Evolutionary conservation across 2,797 vertebrate species (phyloP).

Genomic region (Amblyraja radiata): DNA sequence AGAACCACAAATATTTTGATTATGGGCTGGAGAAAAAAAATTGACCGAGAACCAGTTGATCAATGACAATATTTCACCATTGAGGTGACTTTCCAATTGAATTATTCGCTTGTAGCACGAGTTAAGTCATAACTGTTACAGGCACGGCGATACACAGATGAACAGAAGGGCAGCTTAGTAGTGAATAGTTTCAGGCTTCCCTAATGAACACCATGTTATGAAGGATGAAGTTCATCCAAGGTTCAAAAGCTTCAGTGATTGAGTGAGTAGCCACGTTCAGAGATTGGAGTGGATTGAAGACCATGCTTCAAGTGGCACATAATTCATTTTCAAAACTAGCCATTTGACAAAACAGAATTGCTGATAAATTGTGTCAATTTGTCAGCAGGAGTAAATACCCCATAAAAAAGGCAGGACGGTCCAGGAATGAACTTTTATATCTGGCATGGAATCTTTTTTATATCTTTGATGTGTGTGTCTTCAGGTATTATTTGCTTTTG

Average conservation of each 20-base stretch:
- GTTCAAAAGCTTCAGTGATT: constrained; percentile 4
- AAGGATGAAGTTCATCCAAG: constrained; percentile 35
- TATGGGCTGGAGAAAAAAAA: not conserved
- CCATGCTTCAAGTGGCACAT: not conserved
- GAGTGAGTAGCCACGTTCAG: not conserved
- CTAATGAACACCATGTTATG: constrained; percentile 38
- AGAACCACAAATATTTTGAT: constrained; percentile 4
- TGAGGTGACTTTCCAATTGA: not conserved
- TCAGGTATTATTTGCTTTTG: not conserved
- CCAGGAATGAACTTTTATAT: not conserved
- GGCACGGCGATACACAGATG: not conserved
- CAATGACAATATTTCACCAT: not conserved
- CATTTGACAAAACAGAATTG: not conserved
- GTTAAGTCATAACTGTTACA: constrained; percentile 24
- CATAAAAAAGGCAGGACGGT: not conserved
- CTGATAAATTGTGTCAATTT: not conserved
- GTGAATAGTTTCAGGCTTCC: constrained; percentile 21
- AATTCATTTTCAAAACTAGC: not conserved
- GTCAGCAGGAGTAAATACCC: not conserved
- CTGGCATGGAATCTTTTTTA: not conserved
- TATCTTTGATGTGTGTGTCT: not conserved
- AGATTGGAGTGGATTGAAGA: not conserved
- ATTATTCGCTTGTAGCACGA: not conserved
- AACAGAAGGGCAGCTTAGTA: constrained; percentile 25
- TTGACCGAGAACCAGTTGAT: not conserved